Percentiles rank a stretch among this genome's conserved stretches.
These are phyloP conservation scores for Megalurothrips usitatus DNA, from an alignment of 2,888 invertebrate genomes.

Conservation along the genomic window DNA sequence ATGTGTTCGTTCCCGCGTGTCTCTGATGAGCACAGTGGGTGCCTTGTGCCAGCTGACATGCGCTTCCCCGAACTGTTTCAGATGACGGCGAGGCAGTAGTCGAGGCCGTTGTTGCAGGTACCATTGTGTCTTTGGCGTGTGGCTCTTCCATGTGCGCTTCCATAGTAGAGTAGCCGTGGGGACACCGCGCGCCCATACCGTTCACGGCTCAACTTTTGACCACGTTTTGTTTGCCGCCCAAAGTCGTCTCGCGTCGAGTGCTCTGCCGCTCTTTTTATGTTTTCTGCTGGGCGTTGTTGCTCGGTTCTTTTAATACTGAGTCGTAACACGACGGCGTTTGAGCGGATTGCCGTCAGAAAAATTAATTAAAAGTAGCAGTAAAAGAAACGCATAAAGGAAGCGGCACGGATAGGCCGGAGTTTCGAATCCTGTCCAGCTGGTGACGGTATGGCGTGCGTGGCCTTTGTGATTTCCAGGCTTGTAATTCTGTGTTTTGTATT, in stretches of 20 bases:
- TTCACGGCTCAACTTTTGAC: background rate
- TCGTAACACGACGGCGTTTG: background rate
- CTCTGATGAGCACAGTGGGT: no score
- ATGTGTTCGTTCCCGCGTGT: no score
- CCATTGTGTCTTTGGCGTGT: conserved; percentile 1
- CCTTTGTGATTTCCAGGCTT: background rate
- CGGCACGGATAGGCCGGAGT: background rate
- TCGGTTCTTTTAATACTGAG: background rate
- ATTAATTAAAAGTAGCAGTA: no score
- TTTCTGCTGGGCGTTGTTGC: no score
- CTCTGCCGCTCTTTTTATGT: no score
- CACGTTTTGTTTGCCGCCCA: no score
- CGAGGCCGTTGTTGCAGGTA: background rate
- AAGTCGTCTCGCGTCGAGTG: no score
- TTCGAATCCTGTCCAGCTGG: background rate
- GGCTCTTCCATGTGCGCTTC: background rate
- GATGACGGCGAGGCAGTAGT: background rate
- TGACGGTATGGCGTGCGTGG: background rate
- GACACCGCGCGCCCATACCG: background rate
- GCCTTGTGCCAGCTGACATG: background rate
- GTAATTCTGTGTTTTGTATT: background rate
- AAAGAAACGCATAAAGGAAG: no score
- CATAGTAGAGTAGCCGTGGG: background rate
- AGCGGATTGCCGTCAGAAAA: no score
- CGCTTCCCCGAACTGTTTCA: background rate